Conservation (phyloP, 2,113 vertebrate genomes). For the Vimba vimba region DNA sequence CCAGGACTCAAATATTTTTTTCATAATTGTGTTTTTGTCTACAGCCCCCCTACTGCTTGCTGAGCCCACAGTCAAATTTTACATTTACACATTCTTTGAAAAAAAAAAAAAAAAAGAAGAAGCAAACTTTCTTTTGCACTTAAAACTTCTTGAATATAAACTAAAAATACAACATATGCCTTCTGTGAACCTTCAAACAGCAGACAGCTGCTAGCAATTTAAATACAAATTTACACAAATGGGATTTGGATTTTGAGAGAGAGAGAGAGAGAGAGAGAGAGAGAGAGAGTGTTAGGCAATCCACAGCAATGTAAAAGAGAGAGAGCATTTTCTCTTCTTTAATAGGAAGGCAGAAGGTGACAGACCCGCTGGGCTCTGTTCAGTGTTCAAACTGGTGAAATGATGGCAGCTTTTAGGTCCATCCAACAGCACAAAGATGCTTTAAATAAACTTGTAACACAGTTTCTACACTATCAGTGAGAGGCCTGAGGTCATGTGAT, state of each 20-base stretch:
- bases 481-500: not conserved
- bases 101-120: not conserved
- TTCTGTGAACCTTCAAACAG: conserved; percentile 31
- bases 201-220: conserved; percentile 46
- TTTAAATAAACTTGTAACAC: conserved; percentile 48
- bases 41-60: conserved; percentile 1
- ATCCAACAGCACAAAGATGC: conserved; percentile 19
- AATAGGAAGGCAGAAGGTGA: conserved; percentile 35
- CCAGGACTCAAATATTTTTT: conserved; percentile 38
- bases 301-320: too few relatives aligned
- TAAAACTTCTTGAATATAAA: conserved; percentile 35
- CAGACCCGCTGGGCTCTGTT: not conserved
- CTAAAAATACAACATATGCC: conserved; percentile 34
- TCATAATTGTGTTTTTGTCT: conserved; percentile 35
- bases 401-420: conserved; percentile 46
- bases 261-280: not conserved
- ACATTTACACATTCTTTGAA: conserved; percentile 6
- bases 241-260: conserved; percentile 30
- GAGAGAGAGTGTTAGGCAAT: too few relatives aligned
- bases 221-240: conserved; percentile 48
- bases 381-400: conserved; percentile 45
- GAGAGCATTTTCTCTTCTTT: not conserved
- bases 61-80: conserved; percentile 19
- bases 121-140: conserved; percentile 20
- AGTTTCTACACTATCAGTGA: conserved; percentile 5